Evolutionary conservation across 1,140 invertebrate species (phyloP), one percentile per base, ranked within the genome.

Genomic region (Atta colombica): DNA sequence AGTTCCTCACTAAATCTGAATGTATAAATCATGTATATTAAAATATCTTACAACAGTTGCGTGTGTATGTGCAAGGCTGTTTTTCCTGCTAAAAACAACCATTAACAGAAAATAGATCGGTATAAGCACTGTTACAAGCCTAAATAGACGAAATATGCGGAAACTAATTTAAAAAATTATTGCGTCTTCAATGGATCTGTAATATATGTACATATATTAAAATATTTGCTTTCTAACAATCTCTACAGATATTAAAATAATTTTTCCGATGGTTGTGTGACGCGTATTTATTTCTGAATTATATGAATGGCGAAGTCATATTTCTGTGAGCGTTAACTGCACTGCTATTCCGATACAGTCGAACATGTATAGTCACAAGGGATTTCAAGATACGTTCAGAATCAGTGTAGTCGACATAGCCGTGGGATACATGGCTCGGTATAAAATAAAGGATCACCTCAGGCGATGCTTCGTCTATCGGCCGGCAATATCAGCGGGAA

Each of bases 401-500:
- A 84, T 35, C 55, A 35, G 55, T 84, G 66, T 53, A 71, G 39
- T 39, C 61, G 25, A 75, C 28, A 63, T n/a, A 80, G 84, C 55
- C 84, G 53, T 80, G 58, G 71, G 63, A 87, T 88, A 90, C 78
- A 77, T 78, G 61, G 82, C 87, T 89, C 85, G 87, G 87, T 90
- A 92, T 93, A 91, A 93, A 92, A 93, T 93, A 92, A 93, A 93
- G 92, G 89, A 93, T 93, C 49, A 87, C 86, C 92, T 78, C 53
- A 68, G 92, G 90, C 92, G 88, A 86, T 78, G 45, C 85, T 69
- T 91, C 88, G 88, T 91, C 92, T 94, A 94, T 93, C 93, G 93
- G 91, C 91, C 87, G 88, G 91, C 93, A 93, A 94, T 94, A 94
- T 94, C 93, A 93, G 90, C 86, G 91, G 92, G 93, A 94, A 94